phyloP scores from a whole-genome alignment of 2,113 vertebrate species.

The Arothron firmamentum region DNA sequence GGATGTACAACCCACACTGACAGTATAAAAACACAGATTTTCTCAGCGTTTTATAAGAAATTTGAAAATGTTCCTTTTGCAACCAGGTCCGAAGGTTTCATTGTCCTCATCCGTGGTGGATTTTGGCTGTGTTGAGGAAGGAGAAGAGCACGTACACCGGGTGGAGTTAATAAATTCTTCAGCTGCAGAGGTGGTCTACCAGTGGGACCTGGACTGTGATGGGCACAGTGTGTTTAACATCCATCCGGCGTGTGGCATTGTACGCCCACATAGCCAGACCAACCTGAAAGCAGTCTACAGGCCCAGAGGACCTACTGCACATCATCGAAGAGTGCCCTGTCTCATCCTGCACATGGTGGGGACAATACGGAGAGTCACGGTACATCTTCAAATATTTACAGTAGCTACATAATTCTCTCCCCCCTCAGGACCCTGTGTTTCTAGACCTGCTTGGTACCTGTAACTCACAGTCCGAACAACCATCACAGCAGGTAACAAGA shows the following conservation, averaged over 20 bases:
- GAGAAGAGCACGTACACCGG: slow-evolving; percentile 38
- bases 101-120: slow-evolving; percentile 75
- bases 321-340: slow-evolving; percentile 82
- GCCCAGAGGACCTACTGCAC: slow-evolving; percentile 77
- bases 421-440: slow-evolving; percentile 80
- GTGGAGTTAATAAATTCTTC: slow-evolving; percentile 82
- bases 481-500: slow-evolving; percentile 35
- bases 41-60: background rate
- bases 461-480: slow-evolving; percentile 79
- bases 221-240: slow-evolving; percentile 85
- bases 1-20: background rate
- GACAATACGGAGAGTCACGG: background rate
- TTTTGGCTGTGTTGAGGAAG: slow-evolving; percentile 79
- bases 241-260: slow-evolving; percentile 73
- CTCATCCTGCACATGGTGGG: slow-evolving; percentile 86
- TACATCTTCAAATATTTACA: background rate
- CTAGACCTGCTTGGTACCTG: slow-evolving; percentile 90
- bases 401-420: background rate
- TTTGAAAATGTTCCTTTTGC: background rate
- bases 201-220: slow-evolving; percentile 81
- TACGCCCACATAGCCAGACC: slow-evolving; percentile 67
- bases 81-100: slow-evolving; percentile 79
- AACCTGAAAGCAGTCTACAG: slow-evolving; percentile 76
- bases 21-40: no score
- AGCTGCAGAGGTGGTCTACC: slow-evolving; percentile 74